Base-by-base conservation (phyloP, 2,797 vertebrate genomes). In the Molossus alvarezi region DNA sequence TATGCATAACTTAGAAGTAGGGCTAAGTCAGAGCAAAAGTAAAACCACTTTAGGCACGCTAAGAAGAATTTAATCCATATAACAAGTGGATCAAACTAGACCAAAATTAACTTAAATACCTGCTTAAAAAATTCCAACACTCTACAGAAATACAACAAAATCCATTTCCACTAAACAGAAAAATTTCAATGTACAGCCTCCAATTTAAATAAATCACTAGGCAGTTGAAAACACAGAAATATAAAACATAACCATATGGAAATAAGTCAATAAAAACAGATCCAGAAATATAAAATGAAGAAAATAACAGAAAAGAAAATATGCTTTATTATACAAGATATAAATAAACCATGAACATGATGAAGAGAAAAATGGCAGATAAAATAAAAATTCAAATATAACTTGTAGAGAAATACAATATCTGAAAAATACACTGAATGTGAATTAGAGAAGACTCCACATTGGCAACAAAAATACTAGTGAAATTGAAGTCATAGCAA, bases 91-190 rank as follows among this genome's bases (percentile, higher is more conserved):
- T 87, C 25, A 67, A 53, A 89, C 20, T 57, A 60, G 10, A 23
- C 13, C 33, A 9, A 5, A 79, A 7, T 79, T 77, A 85, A 71
- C 18, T 69, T 79, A 67, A 76, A 69, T 83, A 60, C 62, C 45
- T 84, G 14, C n/a, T 75, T 77, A 23, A 75, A 92, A 77, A 86
- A 57, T 37, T 17, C 13, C 37, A 76, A 27, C 17, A 65, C 13
- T 72, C 45, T 69, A 89, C 90, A 90, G 29, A 73, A 72, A 82
- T 91, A 55, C 9, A 67, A 62, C 10, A 88, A 91, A 91, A 86
- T 17, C 20, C 6, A 25, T 62, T 9, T 55, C 48, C 69, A 0
- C 23, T 51, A 90, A 62, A 13, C 12, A 85, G 76, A 85, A 90
- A 76, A 65, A n/a, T 65, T 15, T 94, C 33, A 71, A 89, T 64